Evolutionary conservation across 2,888 invertebrate genomes (phyloP), one percentile per base, ranked within the genome.

Genomic region (Heteromyza rotundicornis): DNA sequence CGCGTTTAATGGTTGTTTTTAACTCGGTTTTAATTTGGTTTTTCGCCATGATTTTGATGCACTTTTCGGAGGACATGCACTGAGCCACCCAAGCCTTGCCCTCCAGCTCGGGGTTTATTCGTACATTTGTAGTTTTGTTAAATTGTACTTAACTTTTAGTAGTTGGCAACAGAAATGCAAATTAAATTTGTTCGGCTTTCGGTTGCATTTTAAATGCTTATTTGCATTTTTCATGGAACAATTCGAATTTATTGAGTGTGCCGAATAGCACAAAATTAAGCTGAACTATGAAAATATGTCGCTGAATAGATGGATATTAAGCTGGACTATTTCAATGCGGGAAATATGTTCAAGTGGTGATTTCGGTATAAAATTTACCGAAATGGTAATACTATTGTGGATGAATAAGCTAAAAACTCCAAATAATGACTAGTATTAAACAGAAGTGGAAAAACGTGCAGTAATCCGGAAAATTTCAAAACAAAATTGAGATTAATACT

Each of bases 1-100:
- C 65, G 64, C 74, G 68, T 73, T 76, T 73, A 73, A 76, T 59
- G 58, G 23, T 59, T 44, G 35, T 36, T 59, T 59, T 59, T 23
- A 23, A 23, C 23, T 40, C 75, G 73, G 69, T 72, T 59, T 56
- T 53, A 59, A 59, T 62, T 53, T 27, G 2, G 47, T 40, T 57
- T 57, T 27, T 17, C 40, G n/a, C 40, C 40, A 40, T 17, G 5
- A 47, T 47, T 19, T 47, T 17, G 5, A 27, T 27, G 27, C 10
- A 27, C 20, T 40, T 54, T 17, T 55, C 49, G 54, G 23, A 50
- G 50, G 22, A 57, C 50, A 36, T 54, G 49, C 60, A 27, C 36
- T 60, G n/a, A n/a, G n/a, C n/a, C n/a, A n/a, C n/a, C n/a, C n/a
- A n/a, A n/a, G n/a, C 22, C 32, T 49, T 49, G 51, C 10, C 10